phyloP scores from a whole-genome alignment of 2,797 vertebrate genomes.

The Sphenopsis melanotis region DNA sequence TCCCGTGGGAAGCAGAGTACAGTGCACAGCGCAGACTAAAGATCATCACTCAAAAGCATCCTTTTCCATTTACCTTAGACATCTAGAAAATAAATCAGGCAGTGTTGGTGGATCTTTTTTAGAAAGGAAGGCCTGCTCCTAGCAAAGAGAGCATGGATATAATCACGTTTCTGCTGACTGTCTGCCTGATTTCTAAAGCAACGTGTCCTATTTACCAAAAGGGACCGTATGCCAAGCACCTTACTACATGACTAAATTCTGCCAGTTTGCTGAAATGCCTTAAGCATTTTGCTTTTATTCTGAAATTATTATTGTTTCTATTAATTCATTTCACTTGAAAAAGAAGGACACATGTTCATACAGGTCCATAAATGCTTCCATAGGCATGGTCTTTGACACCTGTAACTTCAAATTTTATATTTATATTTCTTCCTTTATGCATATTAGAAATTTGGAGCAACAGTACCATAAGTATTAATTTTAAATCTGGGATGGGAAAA shows the following conservation, averaged over 20 bases:
- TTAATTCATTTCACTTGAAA: not conserved
- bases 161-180: not conserved
- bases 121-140: not conserved
- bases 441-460: not conserved
- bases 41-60: not conserved
- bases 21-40: not conserved
- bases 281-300: not conserved
- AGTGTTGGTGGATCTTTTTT: not conserved
- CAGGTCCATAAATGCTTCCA: not conserved
- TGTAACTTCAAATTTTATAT: not conserved
- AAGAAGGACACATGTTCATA: not conserved
- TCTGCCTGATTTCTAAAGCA: not conserved
- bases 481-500: accelerated
- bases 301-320: not conserved
- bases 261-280: not conserved
- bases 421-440: not conserved
- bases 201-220: not conserved
- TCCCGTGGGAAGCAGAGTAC: accelerated
- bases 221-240: not conserved
- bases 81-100: not conserved
- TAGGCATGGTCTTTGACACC: not conserved
- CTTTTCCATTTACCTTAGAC: not conserved
- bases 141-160: not conserved
- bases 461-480: not conserved
- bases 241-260: not conserved